phyloP scores from a whole-genome alignment of 2,888 invertebrate species.

The Patella ulyssiponensis region DNA sequence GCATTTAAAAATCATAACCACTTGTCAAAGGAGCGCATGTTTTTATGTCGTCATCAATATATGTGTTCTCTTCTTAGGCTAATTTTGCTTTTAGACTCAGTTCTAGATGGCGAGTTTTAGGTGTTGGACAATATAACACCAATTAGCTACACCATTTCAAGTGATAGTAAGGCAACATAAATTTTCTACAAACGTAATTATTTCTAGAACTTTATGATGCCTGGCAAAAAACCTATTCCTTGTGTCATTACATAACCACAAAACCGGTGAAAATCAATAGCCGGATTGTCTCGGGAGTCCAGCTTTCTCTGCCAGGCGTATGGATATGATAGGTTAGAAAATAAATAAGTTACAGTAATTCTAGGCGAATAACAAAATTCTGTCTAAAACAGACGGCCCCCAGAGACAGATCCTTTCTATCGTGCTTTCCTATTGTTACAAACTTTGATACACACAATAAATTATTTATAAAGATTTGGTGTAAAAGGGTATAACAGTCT shows the following conservation, averaged over 20 bases:
- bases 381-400: background rate
- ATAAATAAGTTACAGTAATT: slow-evolving; percentile 3
- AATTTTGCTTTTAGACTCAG: no score
- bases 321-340: slow-evolving; percentile 7
- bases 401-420: background rate
- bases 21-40: no score
- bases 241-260: background rate
- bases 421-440: no score
- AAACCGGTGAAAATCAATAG: background rate
- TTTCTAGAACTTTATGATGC: background rate
- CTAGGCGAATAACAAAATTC: background rate
- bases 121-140: no score
- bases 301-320: background rate
- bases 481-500: no score
- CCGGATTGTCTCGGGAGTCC: background rate
- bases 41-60: no score
- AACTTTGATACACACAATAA: no score
- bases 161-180: background rate
- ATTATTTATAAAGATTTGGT: no score
- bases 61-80: no score
- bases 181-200: background rate
- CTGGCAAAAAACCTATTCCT: slow-evolving; percentile 4
- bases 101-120: no score
- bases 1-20: no score
- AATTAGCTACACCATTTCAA: no score